Base-by-base conservation (phyloP, 1,140 invertebrate genomes). In the Onthophagus taurus region DNA sequence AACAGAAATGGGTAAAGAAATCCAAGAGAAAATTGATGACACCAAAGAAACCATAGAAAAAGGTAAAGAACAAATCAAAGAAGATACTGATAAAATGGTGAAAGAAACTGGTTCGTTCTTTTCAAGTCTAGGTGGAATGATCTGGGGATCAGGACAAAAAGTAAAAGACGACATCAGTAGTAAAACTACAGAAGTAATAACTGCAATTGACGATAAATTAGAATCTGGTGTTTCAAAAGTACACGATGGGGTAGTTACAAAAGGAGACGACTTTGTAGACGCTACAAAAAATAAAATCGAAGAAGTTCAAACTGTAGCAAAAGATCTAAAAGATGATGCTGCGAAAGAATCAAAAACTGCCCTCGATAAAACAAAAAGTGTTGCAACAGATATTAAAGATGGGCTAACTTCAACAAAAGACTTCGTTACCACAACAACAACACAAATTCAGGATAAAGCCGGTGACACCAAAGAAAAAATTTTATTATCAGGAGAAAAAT, bases 111-210 rank as follows among this genome's bases (percentile, higher is more conserved):
- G 8, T 13, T 44, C 18, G 61, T 59, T 47, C 31, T 49, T 12
- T 30, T 31, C 12, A 42, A 42, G 12, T 31, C 39, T 2, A 30
- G 31, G 12, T 18, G 30, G 9, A 42, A 23, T 35, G 42, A 44
- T 13, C 21, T 34, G 42, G 42, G 35, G 12, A 66, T 1, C 66
- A 69, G 0, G 57, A 57, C 16, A 55, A 62, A 20, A 18, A 26
- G 24, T n/a, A 26, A n/a, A 7, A 7, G 7, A 7, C 24, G 24
- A 26, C n/a, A 7, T 26, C 7, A n/a, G 7, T n/a, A 26, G n/a
- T 26, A n/a, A 26, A 26, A 26, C 24, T 26, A n/a, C 7, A 7
- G 24, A 26, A 7, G 24, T 7, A 7, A 7, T 26, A 26, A 26
- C 24, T 26, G n/a, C 24, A 7, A 26, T 26, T 7, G 24, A 26